A percentile compares a stretch with the other conserved stretches of the same genome.
These are phyloP conservation scores for Chalcosyrphus nemorum DNA, from an alignment of 2,888 invertebrate species.

Conservation along the genomic window DNA sequence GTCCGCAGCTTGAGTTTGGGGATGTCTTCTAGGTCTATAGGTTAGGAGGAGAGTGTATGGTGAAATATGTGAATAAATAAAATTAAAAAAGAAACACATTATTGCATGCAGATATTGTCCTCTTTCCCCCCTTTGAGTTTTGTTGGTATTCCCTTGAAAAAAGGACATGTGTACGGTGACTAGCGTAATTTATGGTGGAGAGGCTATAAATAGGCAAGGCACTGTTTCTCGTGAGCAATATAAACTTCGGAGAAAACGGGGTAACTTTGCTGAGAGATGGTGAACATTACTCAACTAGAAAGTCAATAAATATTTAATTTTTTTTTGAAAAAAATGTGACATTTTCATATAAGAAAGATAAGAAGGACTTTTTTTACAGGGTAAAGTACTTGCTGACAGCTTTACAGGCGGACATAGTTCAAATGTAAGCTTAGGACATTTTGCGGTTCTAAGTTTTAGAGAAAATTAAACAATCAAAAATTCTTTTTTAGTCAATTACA, in stretches of 20 bases:
- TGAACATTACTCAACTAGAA: neutral
- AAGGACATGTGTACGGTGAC: constrained; percentile 31
- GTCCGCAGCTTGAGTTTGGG: constrained; percentile 33
- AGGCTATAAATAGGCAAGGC: constrained; percentile 17
- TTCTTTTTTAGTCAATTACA: too few relatives aligned
- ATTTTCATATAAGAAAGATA: too few relatives aligned
- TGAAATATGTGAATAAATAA: constrained; percentile 1
- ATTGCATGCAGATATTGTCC: constrained; percentile 55
- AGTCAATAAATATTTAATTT: neutral
- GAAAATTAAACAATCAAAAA: too few relatives aligned
- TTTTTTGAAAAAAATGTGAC: neutral
- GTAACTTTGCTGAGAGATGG: neutral
- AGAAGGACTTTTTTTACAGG: too few relatives aligned
- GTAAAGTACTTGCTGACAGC: too few relatives aligned
- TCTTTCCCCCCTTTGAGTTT: neutral
- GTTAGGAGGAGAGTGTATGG: constrained; percentile 47
- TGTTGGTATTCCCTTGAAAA: neutral
- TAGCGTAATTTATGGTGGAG: constrained; percentile 14
- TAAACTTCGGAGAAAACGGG: too few relatives aligned
- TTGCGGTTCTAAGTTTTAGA: too few relatives aligned
- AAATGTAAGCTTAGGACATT: too few relatives aligned
- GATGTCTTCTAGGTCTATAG: constrained; percentile 59
- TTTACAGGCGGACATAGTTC: too few relatives aligned
- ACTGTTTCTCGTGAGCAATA: neutral
- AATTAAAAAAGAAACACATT: constrained; percentile 11